A percentile compares a stretch with the other conserved stretches of the same genome.
These are phyloP conservation scores for Brachystomella parvula DNA, from an alignment of 1,140 invertebrate genomes.

Conservation along the genomic window DNA sequence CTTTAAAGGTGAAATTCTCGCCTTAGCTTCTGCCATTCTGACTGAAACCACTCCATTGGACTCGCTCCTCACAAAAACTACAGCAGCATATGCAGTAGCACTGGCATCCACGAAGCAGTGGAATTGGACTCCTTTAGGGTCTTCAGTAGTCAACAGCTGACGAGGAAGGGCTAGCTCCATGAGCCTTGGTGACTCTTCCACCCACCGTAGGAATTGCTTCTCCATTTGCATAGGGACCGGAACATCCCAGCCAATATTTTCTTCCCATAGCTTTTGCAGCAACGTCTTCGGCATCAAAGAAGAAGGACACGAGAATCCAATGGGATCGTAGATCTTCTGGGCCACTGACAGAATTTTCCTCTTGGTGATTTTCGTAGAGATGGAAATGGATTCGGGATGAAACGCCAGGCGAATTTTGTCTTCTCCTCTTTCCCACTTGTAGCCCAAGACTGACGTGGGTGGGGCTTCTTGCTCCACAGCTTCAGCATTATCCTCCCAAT, in stretches of 20 bases:
- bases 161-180: constrained; percentile 16
- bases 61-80: constrained; percentile 4
- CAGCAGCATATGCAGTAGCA: constrained; percentile 22
- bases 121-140: neutral
- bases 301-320: constrained; percentile 14
- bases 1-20: constrained; percentile 40
- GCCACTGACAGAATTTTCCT: constrained; percentile 15
- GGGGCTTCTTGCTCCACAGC: neutral
- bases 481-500: constrained; percentile 2
- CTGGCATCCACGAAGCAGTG: constrained; percentile 30
- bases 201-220: constrained; percentile 16
- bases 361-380: constrained; percentile 17
- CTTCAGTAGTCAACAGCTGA: neutral
- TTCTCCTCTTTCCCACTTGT: constrained; percentile 32
- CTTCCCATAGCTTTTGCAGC: constrained; percentile 18
- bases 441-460: constrained; percentile 32
- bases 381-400: neutral
- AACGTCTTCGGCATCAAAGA: constrained; percentile 2
- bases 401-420: constrained; percentile 28
- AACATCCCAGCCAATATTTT: constrained; percentile 19
- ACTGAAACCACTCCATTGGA: constrained; percentile 13
- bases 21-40: constrained; percentile 40
- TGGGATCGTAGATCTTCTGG: constrained; percentile 8
- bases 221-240: neutral
- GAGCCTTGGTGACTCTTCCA: neutral